Conservation (phyloP, 2,888 invertebrate species). For the Euzetes globulus region DNA sequence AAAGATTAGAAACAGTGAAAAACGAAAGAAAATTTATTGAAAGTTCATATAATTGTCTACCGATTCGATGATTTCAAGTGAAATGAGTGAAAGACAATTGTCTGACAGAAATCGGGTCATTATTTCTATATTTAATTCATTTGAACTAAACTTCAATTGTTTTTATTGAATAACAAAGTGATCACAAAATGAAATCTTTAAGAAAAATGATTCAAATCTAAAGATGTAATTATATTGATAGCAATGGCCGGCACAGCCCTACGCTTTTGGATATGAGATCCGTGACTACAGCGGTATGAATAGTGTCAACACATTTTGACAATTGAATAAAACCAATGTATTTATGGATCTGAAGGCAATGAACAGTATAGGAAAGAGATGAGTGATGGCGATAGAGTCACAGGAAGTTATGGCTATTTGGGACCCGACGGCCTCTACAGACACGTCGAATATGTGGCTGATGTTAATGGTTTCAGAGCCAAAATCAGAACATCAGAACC, state of each 20-base stretch:
- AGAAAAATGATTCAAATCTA: neutral
- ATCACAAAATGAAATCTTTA: neutral
- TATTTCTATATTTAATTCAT: slow-evolving; percentile 5
- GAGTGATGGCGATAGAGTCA: slow-evolving; percentile 31
- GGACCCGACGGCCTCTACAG: slow-evolving; percentile 32
- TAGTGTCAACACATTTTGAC: neutral
- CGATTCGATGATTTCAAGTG: neutral
- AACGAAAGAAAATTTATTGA: too few relatives aligned
- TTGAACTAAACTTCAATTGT: neutral
- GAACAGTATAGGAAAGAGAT: slow-evolving; percentile 35
- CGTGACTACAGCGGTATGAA: slow-evolving; percentile 23
- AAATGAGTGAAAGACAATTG: neutral
- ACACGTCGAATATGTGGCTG: slow-evolving; percentile 37
- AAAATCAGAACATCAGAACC: slow-evolving; percentile 36
- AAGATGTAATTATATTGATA: neutral
- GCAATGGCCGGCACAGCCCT: slow-evolving; percentile 31
- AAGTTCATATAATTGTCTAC: neutral
- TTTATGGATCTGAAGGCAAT: slow-evolving; percentile 19
- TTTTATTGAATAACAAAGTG: neutral
- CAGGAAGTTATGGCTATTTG: slow-evolving; percentile 34
- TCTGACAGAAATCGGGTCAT: neutral
- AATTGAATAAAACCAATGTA: neutral
- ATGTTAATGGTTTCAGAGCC: slow-evolving; percentile 36
- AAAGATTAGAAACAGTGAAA: too few relatives aligned
- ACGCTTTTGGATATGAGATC: slow-evolving; percentile 31